Conservation (phyloP, 1,140 invertebrate species). For the Drosophila kurseongensis region DNA sequence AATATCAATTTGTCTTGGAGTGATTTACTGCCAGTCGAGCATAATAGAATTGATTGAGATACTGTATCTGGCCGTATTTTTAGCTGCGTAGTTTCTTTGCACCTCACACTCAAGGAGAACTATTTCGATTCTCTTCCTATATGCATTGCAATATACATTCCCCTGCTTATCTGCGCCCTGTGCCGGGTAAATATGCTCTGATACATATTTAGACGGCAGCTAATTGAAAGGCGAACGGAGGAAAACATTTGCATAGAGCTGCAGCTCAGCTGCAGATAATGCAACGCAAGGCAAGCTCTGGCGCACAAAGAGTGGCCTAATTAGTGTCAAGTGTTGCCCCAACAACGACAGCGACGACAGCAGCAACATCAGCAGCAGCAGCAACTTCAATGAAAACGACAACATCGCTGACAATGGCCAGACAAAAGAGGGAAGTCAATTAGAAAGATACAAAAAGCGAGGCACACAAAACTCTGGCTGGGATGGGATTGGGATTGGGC, state of each 20-base stretch:
- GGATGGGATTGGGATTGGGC: conserved; percentile 19
- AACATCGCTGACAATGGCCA: conserved; percentile 66
- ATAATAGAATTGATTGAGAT: conserved; percentile 42
- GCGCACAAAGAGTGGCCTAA: conserved; percentile 80
- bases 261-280: conserved; percentile 58
- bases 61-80: conserved; percentile 20
- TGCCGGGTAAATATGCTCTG: conserved; percentile 56
- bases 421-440: conserved; percentile 80
- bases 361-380: conserved; percentile 17
- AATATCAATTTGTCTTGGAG: conserved; percentile 49
- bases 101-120: conserved; percentile 28
- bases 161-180: conserved; percentile 10
- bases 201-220: conserved; percentile 67
- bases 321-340: conserved; percentile 81
- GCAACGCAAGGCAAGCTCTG: conserved; percentile 57
- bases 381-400: conserved; percentile 72
- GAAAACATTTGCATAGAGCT: conserved; percentile 67
- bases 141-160: conserved; percentile 33
- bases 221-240: conserved; percentile 71
- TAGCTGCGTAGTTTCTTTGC: conserved; percentile 43
- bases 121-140: conserved; percentile 70
- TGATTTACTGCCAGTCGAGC: conserved; percentile 47
- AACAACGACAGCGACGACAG: conserved; percentile 49
- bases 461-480: conserved; percentile 38
- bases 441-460: conserved; percentile 76